A percentile compares a stretch with the other conserved stretches of the same genome.
Evolutionary conservation across 2,888 invertebrate genomes (phyloP).

Genomic region (Parasteatoda lunata): DNA sequence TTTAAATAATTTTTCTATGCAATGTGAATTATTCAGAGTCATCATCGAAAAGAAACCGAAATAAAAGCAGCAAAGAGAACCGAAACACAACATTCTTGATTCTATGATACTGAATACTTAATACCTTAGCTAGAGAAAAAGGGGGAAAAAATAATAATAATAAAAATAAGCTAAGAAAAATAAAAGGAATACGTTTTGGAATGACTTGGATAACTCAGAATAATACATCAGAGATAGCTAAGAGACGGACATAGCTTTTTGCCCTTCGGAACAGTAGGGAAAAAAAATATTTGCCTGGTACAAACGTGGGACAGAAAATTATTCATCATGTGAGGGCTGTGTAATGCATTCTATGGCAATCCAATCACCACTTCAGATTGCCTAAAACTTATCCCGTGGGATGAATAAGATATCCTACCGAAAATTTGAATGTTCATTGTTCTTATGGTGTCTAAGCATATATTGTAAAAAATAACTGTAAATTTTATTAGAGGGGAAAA

Average conservation of each 20-base stretch:
- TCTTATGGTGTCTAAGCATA: too few species aligned
- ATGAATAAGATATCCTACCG: background rate
- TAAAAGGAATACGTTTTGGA: slow-evolving; percentile 54
- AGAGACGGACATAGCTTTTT: slow-evolving; percentile 20
- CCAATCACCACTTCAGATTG: slow-evolving; percentile 51
- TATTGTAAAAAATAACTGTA: too few species aligned
- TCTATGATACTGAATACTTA: slow-evolving; percentile 67
- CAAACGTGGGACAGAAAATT: slow-evolving; percentile 67
- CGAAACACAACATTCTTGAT: slow-evolving; percentile 54
- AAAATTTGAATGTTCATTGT: too few species aligned
- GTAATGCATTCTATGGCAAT: slow-evolving; percentile 56
- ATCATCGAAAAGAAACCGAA: slow-evolving; percentile 10
- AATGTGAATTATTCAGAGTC: background rate
- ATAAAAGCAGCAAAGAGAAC: slow-evolving; percentile 9
- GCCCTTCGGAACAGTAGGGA: slow-evolving; percentile 13
- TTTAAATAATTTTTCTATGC: too few species aligned
- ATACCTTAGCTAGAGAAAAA: slow-evolving; percentile 36
- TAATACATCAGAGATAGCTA: slow-evolving; percentile 61
- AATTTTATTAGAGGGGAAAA: too few species aligned
- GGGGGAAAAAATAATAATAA: slow-evolving; percentile 19
- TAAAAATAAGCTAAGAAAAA: slow-evolving; percentile 33
- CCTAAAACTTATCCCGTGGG: background rate
- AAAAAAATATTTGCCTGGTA: slow-evolving; percentile 65
- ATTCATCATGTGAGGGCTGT: slow-evolving; percentile 60
- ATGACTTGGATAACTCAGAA: slow-evolving; percentile 65